Evolutionary conservation across 2,888 invertebrate genomes (phyloP), one percentile per base, ranked within the genome.

Genomic region (Andricus curvator): DNA sequence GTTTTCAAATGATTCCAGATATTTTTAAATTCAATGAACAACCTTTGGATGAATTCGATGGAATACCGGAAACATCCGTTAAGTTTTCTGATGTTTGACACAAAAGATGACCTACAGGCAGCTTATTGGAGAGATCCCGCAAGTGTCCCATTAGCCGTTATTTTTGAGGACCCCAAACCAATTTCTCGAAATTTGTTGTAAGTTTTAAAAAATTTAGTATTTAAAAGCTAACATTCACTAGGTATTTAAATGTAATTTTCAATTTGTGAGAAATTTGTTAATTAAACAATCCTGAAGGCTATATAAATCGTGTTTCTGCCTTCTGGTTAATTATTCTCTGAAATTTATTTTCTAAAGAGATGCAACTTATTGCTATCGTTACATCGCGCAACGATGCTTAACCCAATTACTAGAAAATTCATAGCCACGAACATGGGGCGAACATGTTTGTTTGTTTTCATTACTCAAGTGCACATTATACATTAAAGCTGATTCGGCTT

Each of bases 61-160:
- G 90, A 93, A 80, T 90, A 90, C 81, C 94, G 94, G 0, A 94
- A 94, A 87, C 93, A 94, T 80, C 94, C 95, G 17, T 94, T 96
- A 88, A 94, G 94, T 86, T 96, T 96, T 94, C 92, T 95, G 82
- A 94, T 94, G 79, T 96, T 95, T 91, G 94, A 95, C 85, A 94
- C 95, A 83, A 94, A 94, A 84, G 95, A 95, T 66, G 96, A 96
- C 78, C 93, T 97, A 77, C 94, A 96, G 86, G 95, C 95, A 62
- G 95, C 95, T 0, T 97, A 96, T 90, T 95, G 95, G 94, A 94
- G 93, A 83, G 94, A 95, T 88, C 95, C 95, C 1, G 93, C 93
- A 84, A 94, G 94, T 85, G 95, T 96, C 85, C 96, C 96, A n/a
- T 94, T 96, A 70, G 96, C 96, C 20, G 94, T 96, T 78, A 95